phyloP scores from a whole-genome alignment of 2,888 invertebrate species.

The Campoplex nolae region DNA sequence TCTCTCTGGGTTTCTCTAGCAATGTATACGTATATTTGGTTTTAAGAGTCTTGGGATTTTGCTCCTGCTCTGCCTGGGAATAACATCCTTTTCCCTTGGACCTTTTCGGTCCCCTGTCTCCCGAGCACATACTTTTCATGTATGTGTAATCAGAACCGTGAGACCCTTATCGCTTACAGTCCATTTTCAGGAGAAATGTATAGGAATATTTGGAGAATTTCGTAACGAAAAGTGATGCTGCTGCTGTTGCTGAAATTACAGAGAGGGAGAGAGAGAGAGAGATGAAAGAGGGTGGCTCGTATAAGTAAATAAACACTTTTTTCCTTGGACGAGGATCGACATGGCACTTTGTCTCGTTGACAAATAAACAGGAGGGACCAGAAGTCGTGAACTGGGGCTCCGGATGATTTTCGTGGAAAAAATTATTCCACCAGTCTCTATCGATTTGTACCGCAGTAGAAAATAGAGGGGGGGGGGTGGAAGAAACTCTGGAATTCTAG shows the following conservation, averaged over 20 bases:
- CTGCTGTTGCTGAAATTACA: neutral
- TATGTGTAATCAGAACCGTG: neutral
- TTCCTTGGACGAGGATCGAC: neutral
- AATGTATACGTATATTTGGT: neutral
- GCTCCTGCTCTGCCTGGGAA: slow-evolving; percentile 14
- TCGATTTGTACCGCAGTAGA: neutral
- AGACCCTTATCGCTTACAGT: slow-evolving; percentile 39
- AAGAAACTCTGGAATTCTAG: neutral
- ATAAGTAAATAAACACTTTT: slow-evolving; percentile 31
- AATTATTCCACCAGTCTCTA: neutral
- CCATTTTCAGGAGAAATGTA: neutral
- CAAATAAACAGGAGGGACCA: neutral
- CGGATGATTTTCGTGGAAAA: neutral
- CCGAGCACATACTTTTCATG: neutral
- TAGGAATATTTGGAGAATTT: neutral
- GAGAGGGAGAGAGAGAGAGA: slow-evolving; percentile 6
- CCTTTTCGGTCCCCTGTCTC: slow-evolving; percentile 1
- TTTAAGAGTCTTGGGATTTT: slow-evolving; percentile 26
- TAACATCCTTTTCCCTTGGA: slow-evolving; percentile 31
- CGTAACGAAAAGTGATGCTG: neutral
- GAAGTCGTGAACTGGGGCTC: too few relatives aligned
- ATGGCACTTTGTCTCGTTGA: neutral
- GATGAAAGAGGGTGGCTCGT: neutral
- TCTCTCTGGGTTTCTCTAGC: neutral
- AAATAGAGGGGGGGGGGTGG: too few relatives aligned